Percentiles rank a stretch among this genome's conserved stretches.
Evolutionary conservation across 2,888 invertebrate genomes (phyloP).

Genomic region (Nephrotoma guestfalica): DNA sequence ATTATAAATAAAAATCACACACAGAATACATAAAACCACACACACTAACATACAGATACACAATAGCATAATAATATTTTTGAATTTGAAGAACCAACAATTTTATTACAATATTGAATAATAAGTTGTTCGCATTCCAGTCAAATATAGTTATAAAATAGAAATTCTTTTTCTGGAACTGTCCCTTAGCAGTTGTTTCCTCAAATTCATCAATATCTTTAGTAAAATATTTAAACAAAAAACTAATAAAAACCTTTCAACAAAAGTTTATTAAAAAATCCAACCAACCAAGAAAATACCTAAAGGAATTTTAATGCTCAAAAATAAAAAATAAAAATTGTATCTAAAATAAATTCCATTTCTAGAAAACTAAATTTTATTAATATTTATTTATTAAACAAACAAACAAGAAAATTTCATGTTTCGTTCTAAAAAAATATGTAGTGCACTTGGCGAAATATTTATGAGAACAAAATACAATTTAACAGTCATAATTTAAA

Average conservation of each 20-base stretch:
- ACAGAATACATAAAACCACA: background rate
- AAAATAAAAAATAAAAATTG: background rate
- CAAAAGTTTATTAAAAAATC: background rate
- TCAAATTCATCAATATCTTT: background rate
- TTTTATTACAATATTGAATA: background rate
- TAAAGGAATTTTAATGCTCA: background rate
- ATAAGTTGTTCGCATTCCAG: background rate
- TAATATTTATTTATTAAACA: background rate
- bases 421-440: background rate
- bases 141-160: background rate
- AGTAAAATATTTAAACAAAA: background rate
- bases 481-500: no score
- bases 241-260: background rate
- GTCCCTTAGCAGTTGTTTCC: background rate
- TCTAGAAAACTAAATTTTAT: background rate
- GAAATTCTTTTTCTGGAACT: background rate
- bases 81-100: background rate
- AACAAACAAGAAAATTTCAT: background rate
- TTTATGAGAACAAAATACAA: no score
- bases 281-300: background rate
- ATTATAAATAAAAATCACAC: background rate
- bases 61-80: background rate
- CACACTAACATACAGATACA: background rate
- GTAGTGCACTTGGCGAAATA: no score
- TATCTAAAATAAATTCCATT: background rate